A percentile compares a stretch with the other conserved stretches of the same genome.
These are phyloP conservation scores for Heliconius hermathena DNA, from an alignment of 1,140 invertebrate species.

Conservation along the genomic window DNA sequence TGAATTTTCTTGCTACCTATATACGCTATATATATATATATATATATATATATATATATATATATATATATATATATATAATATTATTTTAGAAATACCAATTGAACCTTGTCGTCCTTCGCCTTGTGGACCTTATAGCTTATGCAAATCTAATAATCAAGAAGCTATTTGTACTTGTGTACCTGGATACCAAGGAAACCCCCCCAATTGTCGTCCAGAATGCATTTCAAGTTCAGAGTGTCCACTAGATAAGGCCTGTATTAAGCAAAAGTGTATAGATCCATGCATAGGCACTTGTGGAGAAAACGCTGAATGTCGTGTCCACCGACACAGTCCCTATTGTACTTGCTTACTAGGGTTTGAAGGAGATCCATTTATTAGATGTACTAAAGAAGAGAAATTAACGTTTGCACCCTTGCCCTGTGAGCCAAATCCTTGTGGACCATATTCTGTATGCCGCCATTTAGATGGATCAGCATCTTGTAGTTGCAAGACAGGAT, in stretches of 20 bases:
- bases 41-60: too few relatives aligned
- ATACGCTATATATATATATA: too few relatives aligned
- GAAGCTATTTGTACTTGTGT: slow-evolving; percentile 87
- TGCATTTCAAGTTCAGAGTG: slow-evolving; percentile 88
- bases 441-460: slow-evolving; percentile 84
- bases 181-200: slow-evolving; percentile 86
- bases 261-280: slow-evolving; percentile 85
- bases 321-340: slow-evolving; percentile 85
- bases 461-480: slow-evolving; percentile 81
- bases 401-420: slow-evolving; percentile 66
- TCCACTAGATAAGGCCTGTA: slow-evolving; percentile 84
- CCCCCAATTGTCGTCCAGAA: slow-evolving; percentile 88
- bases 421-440: slow-evolving; percentile 85
- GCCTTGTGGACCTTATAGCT: slow-evolving; percentile 86
- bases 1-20: too few relatives aligned
- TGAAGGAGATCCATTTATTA: slow-evolving; percentile 85
- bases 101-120: slow-evolving; percentile 82
- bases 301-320: slow-evolving; percentile 87
- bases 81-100: slow-evolving; percentile 67
- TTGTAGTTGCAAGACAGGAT: slow-evolving; percentile 84
- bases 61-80: too few relatives aligned
- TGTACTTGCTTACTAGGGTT: slow-evolving; percentile 84
- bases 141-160: slow-evolving; percentile 84
- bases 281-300: slow-evolving; percentile 88
- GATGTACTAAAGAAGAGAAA: slow-evolving; percentile 79